These are phyloP conservation scores for Pyrochroa serraticornis DNA, from an alignment of 2,888 invertebrate species.

Conservation along the genomic window DNA sequence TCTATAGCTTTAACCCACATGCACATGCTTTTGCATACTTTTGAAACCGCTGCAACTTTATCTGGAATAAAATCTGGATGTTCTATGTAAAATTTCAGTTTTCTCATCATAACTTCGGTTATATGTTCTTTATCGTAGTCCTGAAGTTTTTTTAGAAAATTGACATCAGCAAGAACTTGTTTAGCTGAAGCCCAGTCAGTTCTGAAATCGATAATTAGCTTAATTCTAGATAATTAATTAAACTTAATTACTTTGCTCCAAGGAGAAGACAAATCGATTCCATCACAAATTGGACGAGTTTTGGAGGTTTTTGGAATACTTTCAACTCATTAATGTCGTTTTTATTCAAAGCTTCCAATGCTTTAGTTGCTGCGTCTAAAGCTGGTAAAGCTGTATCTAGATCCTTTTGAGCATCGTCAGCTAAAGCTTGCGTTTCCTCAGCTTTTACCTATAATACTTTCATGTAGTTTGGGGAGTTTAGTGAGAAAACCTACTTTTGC, in stretches of 20 bases:
- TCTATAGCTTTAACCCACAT: conserved; percentile 93
- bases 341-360: conserved; percentile 84
- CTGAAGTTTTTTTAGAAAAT: conserved; percentile 80
- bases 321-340: conserved; percentile 89
- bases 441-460: conserved; percentile 72
- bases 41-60: conserved; percentile 81
- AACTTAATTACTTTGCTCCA: conserved; percentile 70
- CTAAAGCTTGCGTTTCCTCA: conserved; percentile 79
- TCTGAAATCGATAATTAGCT: conserved; percentile 57
- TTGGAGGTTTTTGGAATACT: conserved; percentile 87
- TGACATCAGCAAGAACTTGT: conserved; percentile 77
- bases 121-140: conserved; percentile 90
- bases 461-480: background rate
- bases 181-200: conserved; percentile 89
- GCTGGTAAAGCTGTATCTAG: conserved; percentile 87
- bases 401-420: conserved; percentile 85
- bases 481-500: conserved; percentile 67
- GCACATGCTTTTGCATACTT: conserved; percentile 89
- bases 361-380: conserved; percentile 81
- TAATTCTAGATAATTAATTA: background rate
- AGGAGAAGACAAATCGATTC: conserved; percentile 88
- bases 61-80: conserved; percentile 88
- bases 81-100: conserved; percentile 81
- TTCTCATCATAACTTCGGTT: conserved; percentile 74
- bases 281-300: conserved; percentile 87